phyloP scores from a whole-genome alignment of 2,113 vertebrate genomes.

The Lynx canadensis region DNA sequence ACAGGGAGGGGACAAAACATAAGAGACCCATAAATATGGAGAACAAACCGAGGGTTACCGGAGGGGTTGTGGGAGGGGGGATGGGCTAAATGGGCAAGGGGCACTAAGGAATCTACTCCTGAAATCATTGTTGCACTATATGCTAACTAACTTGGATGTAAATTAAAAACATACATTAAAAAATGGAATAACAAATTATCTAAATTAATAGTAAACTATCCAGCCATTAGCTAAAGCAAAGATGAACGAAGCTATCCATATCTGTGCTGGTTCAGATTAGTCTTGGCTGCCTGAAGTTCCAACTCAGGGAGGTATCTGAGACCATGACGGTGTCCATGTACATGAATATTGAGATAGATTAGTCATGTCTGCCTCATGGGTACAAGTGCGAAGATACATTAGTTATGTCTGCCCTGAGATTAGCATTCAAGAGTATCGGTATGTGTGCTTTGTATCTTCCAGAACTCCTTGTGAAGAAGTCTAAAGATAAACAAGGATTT shows the following conservation, averaged over 20 bases:
- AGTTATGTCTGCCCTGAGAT: slow-evolving; percentile 8
- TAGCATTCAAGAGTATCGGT: neutral
- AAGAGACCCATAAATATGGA: too few relatives aligned
- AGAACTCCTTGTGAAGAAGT: neutral
- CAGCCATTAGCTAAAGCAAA: slow-evolving; percentile 28
- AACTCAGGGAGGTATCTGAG: neutral
- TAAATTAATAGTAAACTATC: neutral
- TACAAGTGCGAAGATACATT: neutral
- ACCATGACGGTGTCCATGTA: neutral
- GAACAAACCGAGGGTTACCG: too few relatives aligned
- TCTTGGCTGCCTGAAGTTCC: neutral
- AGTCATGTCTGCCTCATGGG: neutral
- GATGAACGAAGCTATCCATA: neutral
- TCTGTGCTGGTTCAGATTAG: neutral
- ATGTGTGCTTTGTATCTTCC: neutral
- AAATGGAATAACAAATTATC: neutral
- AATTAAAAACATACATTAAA: too few relatives aligned
- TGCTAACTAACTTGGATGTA: too few relatives aligned
- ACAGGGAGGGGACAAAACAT: too few relatives aligned
- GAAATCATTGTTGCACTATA: too few relatives aligned
- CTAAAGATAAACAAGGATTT: slow-evolving; percentile 14
- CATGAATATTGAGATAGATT: neutral
- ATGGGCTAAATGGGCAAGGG: too few relatives aligned
- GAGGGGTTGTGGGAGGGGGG: too few relatives aligned
- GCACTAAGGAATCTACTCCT: too few relatives aligned